phyloP scores from a whole-genome alignment of 1,140 invertebrate genomes.

The Drosophila ohnishii region DNA sequence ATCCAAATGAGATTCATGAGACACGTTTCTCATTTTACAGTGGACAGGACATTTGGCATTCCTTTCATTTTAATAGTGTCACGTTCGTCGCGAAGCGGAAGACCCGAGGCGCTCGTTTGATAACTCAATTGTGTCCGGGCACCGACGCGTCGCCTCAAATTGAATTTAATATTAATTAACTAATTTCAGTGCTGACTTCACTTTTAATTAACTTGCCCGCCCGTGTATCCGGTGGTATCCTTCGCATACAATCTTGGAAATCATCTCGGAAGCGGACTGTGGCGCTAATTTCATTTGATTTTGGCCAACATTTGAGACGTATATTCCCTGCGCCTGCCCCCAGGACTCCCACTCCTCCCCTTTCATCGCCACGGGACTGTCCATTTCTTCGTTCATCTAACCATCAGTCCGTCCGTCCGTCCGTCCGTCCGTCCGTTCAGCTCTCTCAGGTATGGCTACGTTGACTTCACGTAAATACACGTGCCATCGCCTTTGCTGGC shows the following conservation, averaged over 20 bases:
- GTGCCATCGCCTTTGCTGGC: constrained; percentile 52
- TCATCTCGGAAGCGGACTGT: constrained; percentile 20
- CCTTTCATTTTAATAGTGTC: constrained; percentile 47
- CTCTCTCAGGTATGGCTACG: constrained; percentile 37
- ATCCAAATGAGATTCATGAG: constrained; percentile 36
- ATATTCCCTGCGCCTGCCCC: background rate
- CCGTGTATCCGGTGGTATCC: constrained; percentile 16
- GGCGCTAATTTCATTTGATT: constrained; percentile 61
- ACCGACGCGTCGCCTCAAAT: constrained; percentile 48
- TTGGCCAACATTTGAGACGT: constrained; percentile 46
- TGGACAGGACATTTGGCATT: constrained; percentile 46
- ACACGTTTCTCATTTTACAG: constrained; percentile 42
- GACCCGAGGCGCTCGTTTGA: constrained; percentile 69
- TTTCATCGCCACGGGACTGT: background rate
- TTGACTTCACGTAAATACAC: constrained; percentile 67
- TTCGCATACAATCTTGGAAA: constrained; percentile 26
- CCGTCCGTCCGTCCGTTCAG: background rate
- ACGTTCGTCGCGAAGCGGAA: constrained; percentile 48
- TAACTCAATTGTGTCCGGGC: constrained; percentile 61
- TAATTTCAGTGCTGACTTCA: constrained; percentile 67
- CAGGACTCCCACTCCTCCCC: background rate
- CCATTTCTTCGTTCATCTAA: constrained; percentile 20
- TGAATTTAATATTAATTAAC: constrained; percentile 80
- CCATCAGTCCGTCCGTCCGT: background rate
- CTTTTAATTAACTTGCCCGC: constrained; percentile 64